phyloP scores from a whole-genome alignment of 2,888 invertebrate genomes.

The Agrotis exclamationis region DNA sequence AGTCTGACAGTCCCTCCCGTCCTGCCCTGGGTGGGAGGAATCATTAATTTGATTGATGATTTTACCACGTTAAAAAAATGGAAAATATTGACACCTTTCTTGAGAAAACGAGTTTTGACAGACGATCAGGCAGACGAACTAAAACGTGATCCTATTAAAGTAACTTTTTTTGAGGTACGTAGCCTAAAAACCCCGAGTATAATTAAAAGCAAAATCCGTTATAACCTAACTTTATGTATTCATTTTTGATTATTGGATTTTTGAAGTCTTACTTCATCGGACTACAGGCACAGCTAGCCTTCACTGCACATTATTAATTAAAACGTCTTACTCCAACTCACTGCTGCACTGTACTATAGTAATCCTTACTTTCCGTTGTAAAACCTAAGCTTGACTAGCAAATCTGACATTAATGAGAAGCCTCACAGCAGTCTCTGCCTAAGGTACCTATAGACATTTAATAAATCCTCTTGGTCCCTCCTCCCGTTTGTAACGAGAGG shows the following conservation, averaged over 20 bases:
- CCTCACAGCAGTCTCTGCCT: slow-evolving; percentile 4
- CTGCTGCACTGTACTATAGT: too few species aligned
- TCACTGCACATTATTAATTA: background rate
- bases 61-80: too few species aligned
- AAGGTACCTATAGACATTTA: slow-evolving; percentile 32
- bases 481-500: slow-evolving; percentile 12
- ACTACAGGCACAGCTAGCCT: background rate
- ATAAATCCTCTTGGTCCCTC: slow-evolving; percentile 24
- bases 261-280: background rate
- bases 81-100: too few species aligned
- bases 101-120: too few species aligned
- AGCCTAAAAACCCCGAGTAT: background rate
- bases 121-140: too few species aligned
- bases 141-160: too few species aligned
- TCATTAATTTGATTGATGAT: too few species aligned
- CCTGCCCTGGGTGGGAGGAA: too few species aligned
- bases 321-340: background rate
- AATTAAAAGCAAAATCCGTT: background rate
- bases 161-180: too few species aligned
- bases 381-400: slow-evolving; percentile 5
- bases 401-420: slow-evolving; percentile 36
- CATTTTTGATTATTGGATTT: background rate
- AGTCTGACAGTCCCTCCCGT: too few species aligned
- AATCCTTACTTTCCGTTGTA: background rate
- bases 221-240: too few species aligned